A percentile compares a stretch with the other conserved stretches of the same genome.
These are phyloP conservation scores for Nephrotoma appendiculata DNA, from an alignment of 2,888 invertebrate genomes.

Conservation along the genomic window DNA sequence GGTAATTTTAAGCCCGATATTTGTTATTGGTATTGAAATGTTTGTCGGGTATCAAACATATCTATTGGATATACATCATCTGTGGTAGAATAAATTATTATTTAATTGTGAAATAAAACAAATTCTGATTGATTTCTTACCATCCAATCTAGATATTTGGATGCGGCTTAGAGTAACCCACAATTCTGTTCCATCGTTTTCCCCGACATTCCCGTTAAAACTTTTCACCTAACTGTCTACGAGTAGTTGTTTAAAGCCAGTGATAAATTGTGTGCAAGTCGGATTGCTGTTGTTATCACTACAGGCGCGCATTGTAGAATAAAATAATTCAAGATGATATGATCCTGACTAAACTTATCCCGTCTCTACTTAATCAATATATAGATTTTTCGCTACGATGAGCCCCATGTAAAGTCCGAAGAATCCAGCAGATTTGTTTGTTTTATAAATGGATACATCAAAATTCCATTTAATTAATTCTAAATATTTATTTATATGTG, in stretches of 20 bases:
- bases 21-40: no score
- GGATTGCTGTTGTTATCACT: neutral
- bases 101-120: neutral
- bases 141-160: neutral
- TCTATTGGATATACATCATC: neutral
- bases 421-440: neutral
- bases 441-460: neutral
- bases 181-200: neutral
- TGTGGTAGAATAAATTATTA: neutral
- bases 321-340: neutral
- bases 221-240: neutral
- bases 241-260: neutral
- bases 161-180: neutral
- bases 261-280: neutral
- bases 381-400: neutral
- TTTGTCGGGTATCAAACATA: neutral
- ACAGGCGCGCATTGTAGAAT: neutral
- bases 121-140: neutral
- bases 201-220: neutral
- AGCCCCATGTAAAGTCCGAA: neutral
- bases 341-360: neutral
- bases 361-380: neutral
- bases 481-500: no score
- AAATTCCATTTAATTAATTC: no score
- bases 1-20: no score